These are phyloP conservation scores for Arenaria interpres DNA, from an alignment of 2,113 vertebrate species.

Conservation along the genomic window DNA sequence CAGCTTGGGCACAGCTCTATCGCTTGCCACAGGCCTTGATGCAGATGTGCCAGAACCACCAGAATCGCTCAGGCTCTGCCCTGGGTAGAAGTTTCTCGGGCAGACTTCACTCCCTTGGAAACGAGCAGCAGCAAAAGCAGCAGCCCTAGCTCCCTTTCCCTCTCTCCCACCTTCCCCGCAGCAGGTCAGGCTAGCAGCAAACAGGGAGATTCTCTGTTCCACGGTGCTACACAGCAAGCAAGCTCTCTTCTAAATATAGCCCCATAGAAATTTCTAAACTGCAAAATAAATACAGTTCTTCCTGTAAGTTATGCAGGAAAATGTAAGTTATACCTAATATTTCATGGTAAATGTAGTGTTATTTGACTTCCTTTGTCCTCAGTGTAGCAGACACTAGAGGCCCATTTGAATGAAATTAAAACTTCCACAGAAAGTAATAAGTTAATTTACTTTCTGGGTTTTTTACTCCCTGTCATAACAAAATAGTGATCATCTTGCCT, in stretches of 20 bases:
- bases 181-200: background rate
- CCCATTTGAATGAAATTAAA: background rate
- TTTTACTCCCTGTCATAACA: constrained; percentile 87
- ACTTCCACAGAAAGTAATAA: background rate
- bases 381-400: background rate
- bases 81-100: background rate
- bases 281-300: background rate
- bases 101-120: background rate
- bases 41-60: background rate
- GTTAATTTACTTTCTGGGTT: constrained; percentile 71
- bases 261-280: background rate
- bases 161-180: background rate
- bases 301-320: background rate
- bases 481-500: constrained; percentile 86
- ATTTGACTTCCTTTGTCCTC: background rate
- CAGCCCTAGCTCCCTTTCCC: background rate
- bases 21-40: background rate
- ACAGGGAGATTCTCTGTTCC: background rate
- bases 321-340: background rate
- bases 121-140: background rate
- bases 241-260: background rate
- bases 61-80: background rate
- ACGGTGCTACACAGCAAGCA: background rate
- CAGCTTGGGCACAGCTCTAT: background rate
- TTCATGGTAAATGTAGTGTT: constrained; percentile 42